These are phyloP conservation scores for Apus apus DNA, from an alignment of 2,113 vertebrate species.

Conservation along the genomic window DNA sequence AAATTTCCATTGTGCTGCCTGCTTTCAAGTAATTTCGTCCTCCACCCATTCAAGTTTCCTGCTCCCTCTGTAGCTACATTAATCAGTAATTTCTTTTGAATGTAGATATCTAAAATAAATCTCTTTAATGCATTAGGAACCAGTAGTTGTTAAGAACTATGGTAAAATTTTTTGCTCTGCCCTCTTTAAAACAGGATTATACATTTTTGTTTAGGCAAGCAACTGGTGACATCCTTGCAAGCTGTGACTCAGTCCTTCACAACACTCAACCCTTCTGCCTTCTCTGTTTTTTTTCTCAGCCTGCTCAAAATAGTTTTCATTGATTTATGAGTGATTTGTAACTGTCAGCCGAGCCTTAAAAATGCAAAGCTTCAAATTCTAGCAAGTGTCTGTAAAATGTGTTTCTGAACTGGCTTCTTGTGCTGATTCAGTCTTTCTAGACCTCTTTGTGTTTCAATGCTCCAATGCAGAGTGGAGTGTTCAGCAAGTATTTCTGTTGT, in stretches of 20 bases:
- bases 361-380: background rate
- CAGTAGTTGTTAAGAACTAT: background rate
- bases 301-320: background rate
- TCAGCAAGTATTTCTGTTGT: background rate
- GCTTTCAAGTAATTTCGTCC: background rate
- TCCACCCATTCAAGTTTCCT: background rate
- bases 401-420: background rate
- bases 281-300: background rate
- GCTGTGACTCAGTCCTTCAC: background rate
- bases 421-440: background rate
- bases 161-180: background rate
- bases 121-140: background rate
- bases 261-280: background rate
- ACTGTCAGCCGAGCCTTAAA: background rate
- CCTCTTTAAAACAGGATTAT: background rate
- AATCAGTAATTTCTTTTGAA: background rate
- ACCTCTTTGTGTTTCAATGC: background rate
- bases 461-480: background rate
- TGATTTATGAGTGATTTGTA: background rate
- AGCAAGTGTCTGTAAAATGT: background rate
- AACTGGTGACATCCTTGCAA: background rate
- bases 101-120: background rate
- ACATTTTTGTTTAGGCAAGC: background rate
- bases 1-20: background rate
- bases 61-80: background rate